These are phyloP conservation scores for Anniella stebbinsi DNA, from an alignment of 2,797 vertebrate species.

Conservation along the genomic window DNA sequence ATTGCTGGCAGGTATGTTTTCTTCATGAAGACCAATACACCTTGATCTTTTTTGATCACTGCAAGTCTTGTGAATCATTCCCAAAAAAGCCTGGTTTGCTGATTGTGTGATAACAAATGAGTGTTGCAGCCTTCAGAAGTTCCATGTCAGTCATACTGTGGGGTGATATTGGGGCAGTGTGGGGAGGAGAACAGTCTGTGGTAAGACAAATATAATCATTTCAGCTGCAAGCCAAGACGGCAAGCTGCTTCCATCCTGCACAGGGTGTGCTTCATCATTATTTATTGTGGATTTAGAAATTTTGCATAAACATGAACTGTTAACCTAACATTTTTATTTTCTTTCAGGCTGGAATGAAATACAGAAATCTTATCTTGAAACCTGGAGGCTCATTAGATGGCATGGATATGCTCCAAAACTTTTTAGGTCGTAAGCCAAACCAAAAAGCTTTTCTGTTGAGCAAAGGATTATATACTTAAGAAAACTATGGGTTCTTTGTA, in stretches of 20 bases:
- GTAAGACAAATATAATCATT: neutral
- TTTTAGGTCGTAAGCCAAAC: conserved; percentile 90
- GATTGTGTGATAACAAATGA: neutral
- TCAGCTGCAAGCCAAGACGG: conserved; percentile 4
- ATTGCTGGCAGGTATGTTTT: neutral
- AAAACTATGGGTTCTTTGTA: conserved; percentile 59
- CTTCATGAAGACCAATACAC: neutral
- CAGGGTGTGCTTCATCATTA: neutral
- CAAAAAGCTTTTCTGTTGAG: conserved; percentile 92
- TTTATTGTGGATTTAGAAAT: conserved; percentile 53
- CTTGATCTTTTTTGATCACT: neutral
- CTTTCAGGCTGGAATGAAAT: conserved; percentile 91
- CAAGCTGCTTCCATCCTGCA: neutral
- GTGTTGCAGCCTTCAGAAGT: neutral
- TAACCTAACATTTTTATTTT: conserved; percentile 70
- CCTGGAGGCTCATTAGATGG: conserved; percentile 92
- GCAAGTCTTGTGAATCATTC: neutral
- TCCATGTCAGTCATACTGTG: neutral
- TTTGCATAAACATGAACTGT: conserved; percentile 64
- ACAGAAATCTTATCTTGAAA: conserved; percentile 91
- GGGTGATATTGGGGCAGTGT: neutral
- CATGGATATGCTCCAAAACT: conserved; percentile 89
- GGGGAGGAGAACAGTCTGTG: neutral
- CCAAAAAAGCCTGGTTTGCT: neutral
- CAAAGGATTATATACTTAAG: conserved; percentile 86